These are phyloP conservation scores for Trichopria drosophilae DNA, from an alignment of 2,888 invertebrate genomes.

Conservation along the genomic window DNA sequence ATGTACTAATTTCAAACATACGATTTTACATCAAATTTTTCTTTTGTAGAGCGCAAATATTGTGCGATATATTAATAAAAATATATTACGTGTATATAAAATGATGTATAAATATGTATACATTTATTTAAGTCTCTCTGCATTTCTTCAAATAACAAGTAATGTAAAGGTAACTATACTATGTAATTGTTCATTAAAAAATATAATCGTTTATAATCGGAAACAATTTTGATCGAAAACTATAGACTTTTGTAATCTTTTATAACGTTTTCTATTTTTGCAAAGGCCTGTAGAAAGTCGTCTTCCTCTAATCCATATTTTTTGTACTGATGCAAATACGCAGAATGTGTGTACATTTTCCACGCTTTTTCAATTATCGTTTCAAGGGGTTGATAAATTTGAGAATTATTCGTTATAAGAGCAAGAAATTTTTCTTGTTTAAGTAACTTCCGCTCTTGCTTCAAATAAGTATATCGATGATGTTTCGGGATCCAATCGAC, in stretches of 20 bases:
- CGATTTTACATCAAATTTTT: too few relatives aligned
- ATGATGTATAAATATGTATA: conserved; percentile 12
- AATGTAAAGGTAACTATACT: not conserved
- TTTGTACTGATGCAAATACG: conserved; percentile 62
- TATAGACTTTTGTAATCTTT: conserved; percentile 56
- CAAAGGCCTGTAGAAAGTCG: conserved; percentile 60
- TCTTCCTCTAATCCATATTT: conserved; percentile 59
- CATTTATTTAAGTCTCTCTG: conserved; percentile 1
- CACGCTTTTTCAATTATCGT: conserved; percentile 58
- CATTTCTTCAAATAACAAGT: too few relatives aligned
- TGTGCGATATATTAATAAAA: conserved; percentile 12
- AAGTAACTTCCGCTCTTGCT: conserved; percentile 54
- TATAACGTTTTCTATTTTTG: conserved; percentile 59
- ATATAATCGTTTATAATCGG: not conserved
- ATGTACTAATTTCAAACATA: too few relatives aligned
- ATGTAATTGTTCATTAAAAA: not conserved
- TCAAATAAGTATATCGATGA: conserved; percentile 52
- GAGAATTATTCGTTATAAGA: conserved; percentile 59
- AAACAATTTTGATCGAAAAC: conserved; percentile 16
- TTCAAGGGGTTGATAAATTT: conserved; percentile 54
- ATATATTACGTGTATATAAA: conserved; percentile 11
- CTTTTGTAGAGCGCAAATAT: too few relatives aligned
- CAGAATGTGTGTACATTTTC: conserved; percentile 59
- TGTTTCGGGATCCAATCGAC: conserved; percentile 54
- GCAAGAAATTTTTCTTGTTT: conserved; percentile 58